Evolutionary conservation across 2,888 invertebrate genomes (phyloP).

Genomic region (Nemoura dubitans): DNA sequence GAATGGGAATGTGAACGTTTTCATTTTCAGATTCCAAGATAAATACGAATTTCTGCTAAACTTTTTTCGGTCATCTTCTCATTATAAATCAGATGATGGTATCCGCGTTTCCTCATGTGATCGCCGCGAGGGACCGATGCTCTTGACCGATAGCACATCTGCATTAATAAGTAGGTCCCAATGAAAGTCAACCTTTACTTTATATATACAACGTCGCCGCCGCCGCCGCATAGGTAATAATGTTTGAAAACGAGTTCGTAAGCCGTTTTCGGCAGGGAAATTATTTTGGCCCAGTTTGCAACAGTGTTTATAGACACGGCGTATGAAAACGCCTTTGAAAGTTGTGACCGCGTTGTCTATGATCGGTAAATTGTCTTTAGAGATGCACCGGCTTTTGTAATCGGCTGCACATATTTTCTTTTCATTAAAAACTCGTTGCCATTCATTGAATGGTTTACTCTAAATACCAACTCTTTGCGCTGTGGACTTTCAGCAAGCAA

Average conservation of each 20-base stretch:
- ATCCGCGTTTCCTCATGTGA: neutral
- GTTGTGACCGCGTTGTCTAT: neutral
- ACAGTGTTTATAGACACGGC: neutral
- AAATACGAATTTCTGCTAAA: no score
- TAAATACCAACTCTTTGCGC: neutral
- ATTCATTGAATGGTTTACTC: neutral
- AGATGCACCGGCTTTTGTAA: neutral
- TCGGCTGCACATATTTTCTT: neutral
- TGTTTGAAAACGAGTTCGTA: neutral
- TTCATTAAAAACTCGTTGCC: neutral
- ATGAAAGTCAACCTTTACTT: conserved; percentile 16
- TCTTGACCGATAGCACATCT: conserved; percentile 23
- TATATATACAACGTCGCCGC: no score
- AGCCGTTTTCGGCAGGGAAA: neutral
- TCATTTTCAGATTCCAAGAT: no score
- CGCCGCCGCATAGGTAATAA: neutral
- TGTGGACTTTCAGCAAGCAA: neutral
- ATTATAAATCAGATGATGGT: neutral
- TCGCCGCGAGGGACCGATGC: neutral
- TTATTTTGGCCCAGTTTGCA: neutral
- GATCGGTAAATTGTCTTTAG: neutral
- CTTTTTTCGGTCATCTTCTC: no score
- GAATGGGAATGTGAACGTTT: no score
- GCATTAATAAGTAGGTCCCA: conserved; percentile 29
- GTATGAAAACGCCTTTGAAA: neutral